Evolutionary conservation across 2,113 vertebrate species (phyloP).

Genomic region (Centropus unirufus): DNA sequence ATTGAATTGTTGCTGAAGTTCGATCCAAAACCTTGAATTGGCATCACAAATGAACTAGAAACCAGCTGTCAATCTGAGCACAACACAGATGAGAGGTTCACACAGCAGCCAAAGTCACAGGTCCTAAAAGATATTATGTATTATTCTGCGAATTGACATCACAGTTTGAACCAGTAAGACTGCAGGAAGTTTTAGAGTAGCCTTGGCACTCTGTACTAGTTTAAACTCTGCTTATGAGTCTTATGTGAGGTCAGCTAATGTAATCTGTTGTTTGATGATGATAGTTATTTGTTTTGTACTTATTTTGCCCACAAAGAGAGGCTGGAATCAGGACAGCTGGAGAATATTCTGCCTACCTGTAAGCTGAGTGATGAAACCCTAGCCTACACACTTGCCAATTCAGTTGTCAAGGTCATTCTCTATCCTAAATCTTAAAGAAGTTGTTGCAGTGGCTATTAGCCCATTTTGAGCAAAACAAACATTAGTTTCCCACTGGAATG

Average conservation of each 20-base stretch:
- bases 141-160: accelerated
- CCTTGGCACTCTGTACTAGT: neutral
- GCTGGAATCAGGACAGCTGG: neutral
- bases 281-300: neutral
- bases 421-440: neutral
- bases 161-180: neutral
- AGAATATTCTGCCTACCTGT: neutral
- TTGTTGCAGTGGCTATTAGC: neutral
- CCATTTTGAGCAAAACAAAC: neutral
- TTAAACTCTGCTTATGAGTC: neutral
- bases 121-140: neutral
- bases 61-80: neutral
- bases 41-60: neutral
- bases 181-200: neutral
- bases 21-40: neutral
- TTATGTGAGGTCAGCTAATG: neutral
- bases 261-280: neutral
- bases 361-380: neutral
- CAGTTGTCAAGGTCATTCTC: neutral
- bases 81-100: accelerated
- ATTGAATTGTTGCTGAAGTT: neutral
- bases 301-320: neutral
- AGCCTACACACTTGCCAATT: neutral
- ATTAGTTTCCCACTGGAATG: neutral
- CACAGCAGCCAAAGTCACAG: neutral